These are phyloP conservation scores for Sciurus vulgaris DNA, from an alignment of 2,797 vertebrate species.

Conservation along the genomic window DNA sequence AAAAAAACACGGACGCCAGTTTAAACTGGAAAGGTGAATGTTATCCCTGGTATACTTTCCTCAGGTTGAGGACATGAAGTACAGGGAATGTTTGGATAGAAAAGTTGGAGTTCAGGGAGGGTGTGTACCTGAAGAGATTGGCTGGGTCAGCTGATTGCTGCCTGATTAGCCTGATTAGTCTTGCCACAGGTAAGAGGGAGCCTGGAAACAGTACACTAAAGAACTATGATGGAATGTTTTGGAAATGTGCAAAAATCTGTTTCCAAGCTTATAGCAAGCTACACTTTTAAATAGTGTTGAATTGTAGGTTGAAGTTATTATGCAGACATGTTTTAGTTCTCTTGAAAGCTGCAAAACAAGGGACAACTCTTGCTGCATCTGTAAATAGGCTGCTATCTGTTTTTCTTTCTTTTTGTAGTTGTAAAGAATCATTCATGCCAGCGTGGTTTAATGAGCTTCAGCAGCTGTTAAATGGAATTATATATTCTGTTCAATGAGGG, in stretches of 20 bases:
- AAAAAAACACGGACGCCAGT: not conserved
- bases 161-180: not conserved
- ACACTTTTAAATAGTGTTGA: slow-evolving; percentile 58
- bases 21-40: not conserved
- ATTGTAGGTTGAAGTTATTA: slow-evolving; percentile 70
- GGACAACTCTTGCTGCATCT: slow-evolving; percentile 69
- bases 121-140: not conserved
- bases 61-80: not conserved
- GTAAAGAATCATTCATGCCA: slow-evolving; percentile 80
- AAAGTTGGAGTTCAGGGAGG: not conserved
- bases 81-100: not conserved
- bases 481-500: slow-evolving; percentile 74
- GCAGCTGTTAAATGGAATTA: slow-evolving; percentile 79
- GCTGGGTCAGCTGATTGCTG: not conserved
- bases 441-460: slow-evolving; percentile 78
- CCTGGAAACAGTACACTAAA: not conserved
- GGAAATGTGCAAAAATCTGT: slow-evolving; percentile 56
- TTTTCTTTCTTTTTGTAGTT: slow-evolving; percentile 75
- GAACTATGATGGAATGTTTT: not conserved
- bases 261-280: slow-evolving; percentile 54
- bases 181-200: not conserved
- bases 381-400: slow-evolving; percentile 73
- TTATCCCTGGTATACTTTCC: not conserved
- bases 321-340: slow-evolving; percentile 65
- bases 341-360: slow-evolving; percentile 75